Percentiles rank a stretch among this genome's conserved stretches.
These are phyloP conservation scores for Silurus asotus DNA, from an alignment of 2,113 vertebrate genomes.

Conservation along the genomic window DNA sequence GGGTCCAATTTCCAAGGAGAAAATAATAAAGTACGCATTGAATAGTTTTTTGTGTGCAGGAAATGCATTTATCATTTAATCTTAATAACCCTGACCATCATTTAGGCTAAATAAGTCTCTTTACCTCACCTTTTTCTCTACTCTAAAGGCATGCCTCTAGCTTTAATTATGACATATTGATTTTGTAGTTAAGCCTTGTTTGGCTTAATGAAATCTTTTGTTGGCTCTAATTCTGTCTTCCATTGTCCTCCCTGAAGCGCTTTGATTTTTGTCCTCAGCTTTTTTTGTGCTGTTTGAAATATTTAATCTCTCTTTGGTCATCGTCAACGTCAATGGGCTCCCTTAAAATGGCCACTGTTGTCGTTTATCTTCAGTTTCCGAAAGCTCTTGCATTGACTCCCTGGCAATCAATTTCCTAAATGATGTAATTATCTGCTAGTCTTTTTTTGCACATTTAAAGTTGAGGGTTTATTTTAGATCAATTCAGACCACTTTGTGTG, in stretches of 20 bases:
- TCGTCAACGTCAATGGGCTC: slow-evolving; percentile 65
- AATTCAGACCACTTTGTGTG: slow-evolving; percentile 85
- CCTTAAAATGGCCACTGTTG: slow-evolving; percentile 79
- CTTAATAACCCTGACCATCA: slow-evolving; percentile 81
- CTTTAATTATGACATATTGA: slow-evolving; percentile 91
- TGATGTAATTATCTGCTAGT: slow-evolving; percentile 87
- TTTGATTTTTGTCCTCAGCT: slow-evolving; percentile 65
- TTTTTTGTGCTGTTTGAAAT: slow-evolving; percentile 65
- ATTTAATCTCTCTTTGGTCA: slow-evolving; percentile 62
- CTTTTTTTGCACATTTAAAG: slow-evolving; percentile 81
- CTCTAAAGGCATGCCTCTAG: slow-evolving; percentile 67
- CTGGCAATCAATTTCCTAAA: slow-evolving; percentile 87
- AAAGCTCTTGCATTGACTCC: slow-evolving; percentile 85
- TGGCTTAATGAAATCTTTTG: slow-evolving; percentile 93
- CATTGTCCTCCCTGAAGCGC: slow-evolving; percentile 75
- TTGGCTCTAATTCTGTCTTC: slow-evolving; percentile 80
- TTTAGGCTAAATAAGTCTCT: slow-evolving; percentile 76
- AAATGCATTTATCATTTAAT: slow-evolving; percentile 74
- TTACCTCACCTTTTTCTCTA: slow-evolving; percentile 58
- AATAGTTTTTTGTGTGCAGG: slow-evolving; percentile 57
- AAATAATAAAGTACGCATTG: slow-evolving; percentile 59
- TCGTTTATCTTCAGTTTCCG: slow-evolving; percentile 84
- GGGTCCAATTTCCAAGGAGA: slow-evolving; percentile 63
- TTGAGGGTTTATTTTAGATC: slow-evolving; percentile 88
- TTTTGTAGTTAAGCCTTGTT: slow-evolving; percentile 88